Evolutionary conservation across 30 jellyfish, hydroid and myxozoan genomes (phyloP), one percentile per base, ranked within the genome.

Genomic region (Turritopsis rubra): DNA sequence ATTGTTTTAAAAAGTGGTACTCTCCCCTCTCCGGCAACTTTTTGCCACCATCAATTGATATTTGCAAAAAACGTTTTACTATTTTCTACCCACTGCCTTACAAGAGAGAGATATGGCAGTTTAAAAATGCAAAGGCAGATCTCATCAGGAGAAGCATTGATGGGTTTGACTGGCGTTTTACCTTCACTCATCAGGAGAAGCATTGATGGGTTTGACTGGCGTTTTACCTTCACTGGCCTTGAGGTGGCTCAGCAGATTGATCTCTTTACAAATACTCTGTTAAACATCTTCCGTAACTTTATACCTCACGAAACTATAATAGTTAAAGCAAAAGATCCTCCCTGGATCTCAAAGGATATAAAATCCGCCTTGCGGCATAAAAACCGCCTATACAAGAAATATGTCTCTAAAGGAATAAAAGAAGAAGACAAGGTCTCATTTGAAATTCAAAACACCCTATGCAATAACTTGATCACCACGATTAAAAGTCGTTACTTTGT

Each of bases 201-300:
- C n/a, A n/a, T n/a, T n/a, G n/a, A n/a, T n/a, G n/a, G n/a, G 73
- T 60, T 60, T 60, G 73, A 60, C 21, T 60, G 73, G 73, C 73
- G 21, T 60, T 21, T 21, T 18, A 23, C 73, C 73, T 60, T 60
- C 21, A 23, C 73, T 60, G 21, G 21, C 73, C 73, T 60, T 60
- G 73, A 23, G 73, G 73, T 60, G 19, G 73, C 19, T 23, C 73
- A 60, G 21, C 73, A 60, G 21, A 23, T 60, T 21, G 73, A 60
- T 21, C 73, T 60, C 21, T 60, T 60, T 23, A 60, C 73, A 18
- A 23, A 60, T 18, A 60, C 73, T 60, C 73, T 60, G 22, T 60
- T 60, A 60, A 60, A 60, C n/a, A 54, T 54, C n/a, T 54, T 54
- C n/a, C 72, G 72, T 18, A 54, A 54, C n/a, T 54, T 54, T 54